Conservation (phyloP, 92 coral and sea anemone species). For the Zoanthus solanderi region DNA sequence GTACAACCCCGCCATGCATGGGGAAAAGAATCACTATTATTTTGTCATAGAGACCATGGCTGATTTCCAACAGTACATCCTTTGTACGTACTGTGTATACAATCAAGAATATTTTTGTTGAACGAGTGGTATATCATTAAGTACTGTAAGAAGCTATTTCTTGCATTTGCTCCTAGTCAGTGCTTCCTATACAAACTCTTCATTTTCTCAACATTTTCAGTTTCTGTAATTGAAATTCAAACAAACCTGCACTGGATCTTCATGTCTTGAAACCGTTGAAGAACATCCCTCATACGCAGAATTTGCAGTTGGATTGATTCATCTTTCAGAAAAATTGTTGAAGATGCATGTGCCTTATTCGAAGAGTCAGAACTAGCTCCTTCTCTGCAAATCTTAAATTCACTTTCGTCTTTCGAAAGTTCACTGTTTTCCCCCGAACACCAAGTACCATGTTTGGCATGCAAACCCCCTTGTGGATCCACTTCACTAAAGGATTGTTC, state of each 20-base stretch:
- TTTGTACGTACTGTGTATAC: no score
- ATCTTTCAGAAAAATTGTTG: conserved; percentile 30
- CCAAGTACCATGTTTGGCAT: not conserved
- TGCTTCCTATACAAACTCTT: no score
- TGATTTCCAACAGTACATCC: no score
- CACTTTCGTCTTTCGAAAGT: conserved; percentile 2
- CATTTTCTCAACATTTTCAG: no score
- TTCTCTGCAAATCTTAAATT: not conserved
- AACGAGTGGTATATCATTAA: no score
- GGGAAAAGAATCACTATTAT: no score
- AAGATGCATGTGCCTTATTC: not conserved
- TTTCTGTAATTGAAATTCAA: not conserved
- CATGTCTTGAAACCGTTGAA: conserved; percentile 77
- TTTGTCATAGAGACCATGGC: no score
- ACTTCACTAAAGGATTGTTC: not conserved
- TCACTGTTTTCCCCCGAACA: not conserved
- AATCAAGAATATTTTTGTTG: no score
- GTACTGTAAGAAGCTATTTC: no score
- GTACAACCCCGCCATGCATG: no score
- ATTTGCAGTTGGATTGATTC: conserved; percentile 66
- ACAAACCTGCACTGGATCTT: conserved; percentile 71
- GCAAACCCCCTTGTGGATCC: not conserved
- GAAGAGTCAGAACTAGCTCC: conserved; percentile 7
- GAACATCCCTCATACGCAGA: conserved; percentile 70
- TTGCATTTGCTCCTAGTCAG: no score